phyloP scores from a whole-genome alignment of 2,797 vertebrate species.

The Numenius phaeopus region DNA sequence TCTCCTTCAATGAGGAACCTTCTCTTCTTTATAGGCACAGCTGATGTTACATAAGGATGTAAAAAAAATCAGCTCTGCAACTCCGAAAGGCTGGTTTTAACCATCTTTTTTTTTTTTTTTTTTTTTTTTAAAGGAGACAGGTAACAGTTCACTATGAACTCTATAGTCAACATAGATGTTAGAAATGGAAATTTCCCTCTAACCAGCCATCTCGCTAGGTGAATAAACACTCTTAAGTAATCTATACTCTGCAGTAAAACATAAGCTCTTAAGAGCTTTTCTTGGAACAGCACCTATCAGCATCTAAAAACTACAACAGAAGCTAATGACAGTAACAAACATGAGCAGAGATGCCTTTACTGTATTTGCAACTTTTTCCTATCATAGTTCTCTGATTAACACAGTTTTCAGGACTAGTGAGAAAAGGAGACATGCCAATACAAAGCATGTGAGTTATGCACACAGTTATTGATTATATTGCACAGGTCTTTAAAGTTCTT shows the following conservation, averaged over 20 bases:
- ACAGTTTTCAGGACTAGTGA: background rate
- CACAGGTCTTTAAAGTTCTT: background rate
- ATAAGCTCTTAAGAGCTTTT: background rate
- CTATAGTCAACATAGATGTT: background rate
- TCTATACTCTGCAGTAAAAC: background rate
- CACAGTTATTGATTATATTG: background rate
- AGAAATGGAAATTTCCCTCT: background rate
- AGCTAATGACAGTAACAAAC: background rate
- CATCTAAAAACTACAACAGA: background rate
- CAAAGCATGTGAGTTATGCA: background rate
- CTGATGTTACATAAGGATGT: background rate
- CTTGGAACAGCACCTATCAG: background rate
- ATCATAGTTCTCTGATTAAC: background rate
- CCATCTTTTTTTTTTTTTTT: no score
- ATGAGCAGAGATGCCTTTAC: background rate
- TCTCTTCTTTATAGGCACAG: background rate
- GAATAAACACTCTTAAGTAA: background rate
- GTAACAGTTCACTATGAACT: background rate
- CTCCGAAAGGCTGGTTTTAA: background rate
- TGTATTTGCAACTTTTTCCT: background rate
- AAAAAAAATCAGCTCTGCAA: background rate
- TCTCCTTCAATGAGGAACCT: background rate
- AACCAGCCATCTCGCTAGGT: background rate
- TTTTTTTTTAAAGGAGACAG: background rate
- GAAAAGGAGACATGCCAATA: background rate